These are phyloP conservation scores for Neolamprologus cancellatus DNA, from an alignment of 2,113 vertebrate species.

Conservation along the genomic window DNA sequence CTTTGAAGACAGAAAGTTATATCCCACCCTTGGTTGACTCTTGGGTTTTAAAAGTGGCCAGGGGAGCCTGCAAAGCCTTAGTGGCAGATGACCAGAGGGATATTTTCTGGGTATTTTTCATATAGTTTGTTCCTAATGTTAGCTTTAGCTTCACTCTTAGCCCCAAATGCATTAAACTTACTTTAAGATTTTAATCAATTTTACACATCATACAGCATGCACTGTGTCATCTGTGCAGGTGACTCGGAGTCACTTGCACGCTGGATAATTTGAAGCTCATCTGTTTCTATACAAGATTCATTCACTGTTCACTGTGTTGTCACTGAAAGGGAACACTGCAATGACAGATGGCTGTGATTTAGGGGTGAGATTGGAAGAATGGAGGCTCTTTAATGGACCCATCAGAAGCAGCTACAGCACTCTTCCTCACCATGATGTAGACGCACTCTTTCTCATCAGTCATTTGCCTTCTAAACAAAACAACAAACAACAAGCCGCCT, in stretches of 20 bases:
- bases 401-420: background rate
- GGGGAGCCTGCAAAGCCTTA: background rate
- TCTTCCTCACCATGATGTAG: background rate
- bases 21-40: background rate
- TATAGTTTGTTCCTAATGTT: slow-evolving; percentile 10
- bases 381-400: slow-evolving; percentile 27
- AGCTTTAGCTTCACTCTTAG: background rate
- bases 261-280: slow-evolving; percentile 17
- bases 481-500: background rate
- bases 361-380: slow-evolving; percentile 3
- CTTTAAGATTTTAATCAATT: slow-evolving; percentile 35
- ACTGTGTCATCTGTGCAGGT: background rate
- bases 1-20: background rate
- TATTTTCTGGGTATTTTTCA: background rate
- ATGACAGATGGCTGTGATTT: slow-evolving; percentile 33
- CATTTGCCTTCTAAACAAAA: background rate
- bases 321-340: background rate
- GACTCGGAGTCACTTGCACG: background rate
- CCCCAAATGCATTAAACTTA: background rate
- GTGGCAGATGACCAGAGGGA: slow-evolving; percentile 17
- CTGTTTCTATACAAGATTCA: slow-evolving; percentile 18
- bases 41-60: background rate
- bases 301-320: slow-evolving; percentile 2
- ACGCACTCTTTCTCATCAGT: background rate
- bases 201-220: background rate